These are phyloP conservation scores for Bambusicola thoracicus DNA, from an alignment of 2,113 vertebrate genomes.

Conservation along the genomic window DNA sequence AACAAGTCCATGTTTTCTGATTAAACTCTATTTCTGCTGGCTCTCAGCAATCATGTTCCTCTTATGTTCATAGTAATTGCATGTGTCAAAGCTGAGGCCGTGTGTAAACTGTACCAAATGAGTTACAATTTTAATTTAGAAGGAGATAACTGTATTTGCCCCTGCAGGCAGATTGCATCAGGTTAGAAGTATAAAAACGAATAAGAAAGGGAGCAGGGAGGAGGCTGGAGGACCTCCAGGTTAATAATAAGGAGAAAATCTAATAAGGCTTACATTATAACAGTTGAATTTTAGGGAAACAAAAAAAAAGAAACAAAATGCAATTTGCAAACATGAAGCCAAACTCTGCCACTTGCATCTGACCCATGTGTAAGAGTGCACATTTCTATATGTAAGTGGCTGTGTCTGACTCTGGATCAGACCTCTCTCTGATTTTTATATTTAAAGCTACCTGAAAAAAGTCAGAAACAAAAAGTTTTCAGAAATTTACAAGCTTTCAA, in stretches of 20 bases:
- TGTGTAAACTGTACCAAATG: constrained; percentile 80
- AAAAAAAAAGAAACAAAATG: constrained; percentile 78
- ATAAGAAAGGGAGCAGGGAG: constrained; percentile 78
- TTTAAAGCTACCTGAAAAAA: not conserved
- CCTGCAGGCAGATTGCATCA: constrained; percentile 80
- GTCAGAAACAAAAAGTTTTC: not conserved
- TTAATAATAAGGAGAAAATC: constrained; percentile 82
- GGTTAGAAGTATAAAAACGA: constrained; percentile 86
- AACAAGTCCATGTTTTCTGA: constrained; percentile 82
- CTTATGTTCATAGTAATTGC: constrained; percentile 86
- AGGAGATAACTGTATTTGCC: constrained; percentile 79
- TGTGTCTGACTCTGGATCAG: not conserved
- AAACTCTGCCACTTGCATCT: constrained; percentile 71
- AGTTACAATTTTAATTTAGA: constrained; percentile 86
- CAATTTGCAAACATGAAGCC: constrained; percentile 93
- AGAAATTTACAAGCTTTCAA: not conserved
- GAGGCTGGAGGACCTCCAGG: constrained; percentile 70
- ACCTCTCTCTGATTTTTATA: not conserved
- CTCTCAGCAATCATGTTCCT: constrained; percentile 83
- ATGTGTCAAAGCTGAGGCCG: constrained; percentile 84
- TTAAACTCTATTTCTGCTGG: constrained; percentile 83
- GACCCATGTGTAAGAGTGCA: not conserved
- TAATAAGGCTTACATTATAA: constrained; percentile 77
- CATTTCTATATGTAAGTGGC: not conserved
- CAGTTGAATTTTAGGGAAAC: constrained; percentile 77